phyloP scores from a whole-genome alignment of 2,797 vertebrate species.

The Erpetoichthys calabaricus region DNA sequence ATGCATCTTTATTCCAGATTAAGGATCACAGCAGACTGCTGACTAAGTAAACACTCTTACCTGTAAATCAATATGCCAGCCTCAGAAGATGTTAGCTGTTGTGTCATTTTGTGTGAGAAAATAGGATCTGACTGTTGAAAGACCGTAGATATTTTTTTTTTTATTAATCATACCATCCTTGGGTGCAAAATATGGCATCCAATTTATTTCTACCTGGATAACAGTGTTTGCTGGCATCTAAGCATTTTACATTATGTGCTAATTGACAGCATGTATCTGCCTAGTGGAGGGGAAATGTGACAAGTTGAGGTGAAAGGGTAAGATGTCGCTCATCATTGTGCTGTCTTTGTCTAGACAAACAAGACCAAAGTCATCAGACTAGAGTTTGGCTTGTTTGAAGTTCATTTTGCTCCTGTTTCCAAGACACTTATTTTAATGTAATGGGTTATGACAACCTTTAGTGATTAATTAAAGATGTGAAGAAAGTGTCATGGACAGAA shows the following conservation, averaged over 20 bases:
- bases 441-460: no score
- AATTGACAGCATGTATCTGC: constrained; percentile 31
- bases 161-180: constrained; percentile 21
- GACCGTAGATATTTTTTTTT: constrained; percentile 35
- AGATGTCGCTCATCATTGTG: constrained; percentile 26
- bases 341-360: constrained; percentile 19
- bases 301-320: constrained; percentile 28
- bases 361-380: no score
- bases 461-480: no score
- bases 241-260: constrained; percentile 31
- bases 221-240: constrained; percentile 28
- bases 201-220: constrained; percentile 31
- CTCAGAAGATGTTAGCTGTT: constrained; percentile 28
- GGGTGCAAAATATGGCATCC: constrained; percentile 28
- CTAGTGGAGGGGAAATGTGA: constrained; percentile 24
- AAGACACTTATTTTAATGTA: no score
- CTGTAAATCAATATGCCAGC: no score
- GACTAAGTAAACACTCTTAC: no score
- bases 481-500: no score
- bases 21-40: no score
- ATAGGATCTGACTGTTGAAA: constrained; percentile 22
- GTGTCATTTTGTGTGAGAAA: constrained; percentile 33
- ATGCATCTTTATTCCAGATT: no score
- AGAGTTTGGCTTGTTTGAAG: no score
- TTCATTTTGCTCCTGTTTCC: no score